phyloP scores from a whole-genome alignment of 1,140 invertebrate genomes.

The Triops longicaudatus region DNA sequence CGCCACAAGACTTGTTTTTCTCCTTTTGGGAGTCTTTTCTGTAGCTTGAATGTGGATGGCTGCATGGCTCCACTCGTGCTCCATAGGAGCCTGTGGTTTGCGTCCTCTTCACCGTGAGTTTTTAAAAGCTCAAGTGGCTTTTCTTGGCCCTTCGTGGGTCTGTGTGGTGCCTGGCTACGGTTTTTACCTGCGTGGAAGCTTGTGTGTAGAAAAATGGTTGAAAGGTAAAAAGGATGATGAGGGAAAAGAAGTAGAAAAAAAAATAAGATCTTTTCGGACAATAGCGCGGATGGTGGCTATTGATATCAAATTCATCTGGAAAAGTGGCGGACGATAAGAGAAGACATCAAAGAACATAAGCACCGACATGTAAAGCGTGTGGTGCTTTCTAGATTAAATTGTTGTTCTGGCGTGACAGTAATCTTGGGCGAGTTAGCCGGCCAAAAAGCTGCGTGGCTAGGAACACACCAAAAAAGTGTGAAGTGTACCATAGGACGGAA shows the following conservation, averaged over 20 bases:
- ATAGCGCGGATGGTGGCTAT: conserved; percentile 14
- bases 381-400: conserved; percentile 12
- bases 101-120: background rate
- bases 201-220: background rate
- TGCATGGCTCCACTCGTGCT: background rate
- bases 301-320: conserved; percentile 15
- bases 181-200: background rate
- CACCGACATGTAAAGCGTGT: background rate
- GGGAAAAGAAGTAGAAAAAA: too few relatives aligned
- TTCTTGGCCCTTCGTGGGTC: background rate
- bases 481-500: background rate
- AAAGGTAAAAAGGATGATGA: too few relatives aligned
- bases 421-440: background rate
- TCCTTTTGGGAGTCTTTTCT: too few relatives aligned
- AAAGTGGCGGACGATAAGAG: background rate
- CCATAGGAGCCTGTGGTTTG: background rate
- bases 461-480: too few relatives aligned
- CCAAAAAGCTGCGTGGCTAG: background rate
- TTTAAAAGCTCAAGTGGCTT: background rate
- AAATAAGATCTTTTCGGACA: background rate
- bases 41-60: too few relatives aligned
- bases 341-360: background rate
- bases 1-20: background rate
- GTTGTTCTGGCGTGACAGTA: background rate
- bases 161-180: background rate